phyloP scores from a whole-genome alignment of 2,113 vertebrate genomes.

The Amblyopsis rosae region DNA sequence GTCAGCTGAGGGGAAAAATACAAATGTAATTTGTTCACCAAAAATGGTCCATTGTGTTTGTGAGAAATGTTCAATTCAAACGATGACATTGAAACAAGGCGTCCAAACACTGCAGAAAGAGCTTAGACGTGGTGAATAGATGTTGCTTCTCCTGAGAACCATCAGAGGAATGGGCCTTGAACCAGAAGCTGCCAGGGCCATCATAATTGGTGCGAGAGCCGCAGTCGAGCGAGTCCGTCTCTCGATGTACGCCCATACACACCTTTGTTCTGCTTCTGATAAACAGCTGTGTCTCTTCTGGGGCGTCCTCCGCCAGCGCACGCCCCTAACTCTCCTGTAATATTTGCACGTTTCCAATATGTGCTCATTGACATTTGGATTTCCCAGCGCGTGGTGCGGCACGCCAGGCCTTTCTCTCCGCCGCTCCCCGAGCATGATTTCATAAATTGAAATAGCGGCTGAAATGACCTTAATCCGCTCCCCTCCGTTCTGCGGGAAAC shows the following conservation, averaged over 20 bases:
- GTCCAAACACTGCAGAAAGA: constrained; percentile 42
- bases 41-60: constrained; percentile 65
- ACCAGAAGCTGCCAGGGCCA: constrained; percentile 31
- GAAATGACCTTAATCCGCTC: constrained; percentile 77
- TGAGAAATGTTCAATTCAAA: constrained; percentile 62
- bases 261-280: constrained; percentile 59
- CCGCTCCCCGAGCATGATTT: constrained; percentile 67
- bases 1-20: constrained; percentile 36
- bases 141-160: constrained; percentile 13
- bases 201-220: constrained; percentile 34
- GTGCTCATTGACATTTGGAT: constrained; percentile 72
- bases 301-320: constrained; percentile 17
- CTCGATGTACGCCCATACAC: constrained; percentile 27
- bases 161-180: constrained; percentile 28
- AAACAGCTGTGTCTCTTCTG: constrained; percentile 43
- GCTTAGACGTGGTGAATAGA: constrained; percentile 21
- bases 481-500: constrained; percentile 67
- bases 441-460: constrained; percentile 74
- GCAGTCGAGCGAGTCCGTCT: constrained; percentile 32
- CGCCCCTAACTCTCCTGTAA: constrained; percentile 35
- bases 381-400: constrained; percentile 61
- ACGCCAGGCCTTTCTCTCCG: constrained; percentile 31
- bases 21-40: constrained; percentile 61
- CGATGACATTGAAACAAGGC: constrained; percentile 52
- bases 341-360: constrained; percentile 67